Percentiles rank a stretch among this genome's conserved stretches.
Evolutionary conservation across 2,113 vertebrate species (phyloP).

Genomic region (Nesoenas mayeri): DNA sequence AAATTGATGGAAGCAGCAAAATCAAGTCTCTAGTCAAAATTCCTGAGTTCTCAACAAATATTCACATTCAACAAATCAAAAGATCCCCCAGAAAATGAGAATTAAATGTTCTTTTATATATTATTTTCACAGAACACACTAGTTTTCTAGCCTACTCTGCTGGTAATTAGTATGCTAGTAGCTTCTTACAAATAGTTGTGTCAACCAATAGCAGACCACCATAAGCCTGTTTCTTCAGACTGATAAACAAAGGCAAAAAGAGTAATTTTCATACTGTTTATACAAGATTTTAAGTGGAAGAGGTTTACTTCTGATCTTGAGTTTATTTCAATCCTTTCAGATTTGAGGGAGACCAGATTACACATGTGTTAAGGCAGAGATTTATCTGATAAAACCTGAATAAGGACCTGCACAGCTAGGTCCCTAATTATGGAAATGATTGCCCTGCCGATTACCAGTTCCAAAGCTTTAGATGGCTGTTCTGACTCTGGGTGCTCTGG

Average conservation of each 20-base stretch:
- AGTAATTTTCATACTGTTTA: not conserved
- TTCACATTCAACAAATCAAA: not conserved
- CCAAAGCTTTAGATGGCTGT: not conserved
- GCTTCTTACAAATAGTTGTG: not conserved
- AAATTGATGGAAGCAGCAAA: slow-evolving; percentile 1
- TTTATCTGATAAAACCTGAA: not conserved
- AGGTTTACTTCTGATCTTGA: not conserved
- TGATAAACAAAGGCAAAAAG: not conserved
- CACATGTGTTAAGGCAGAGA: not conserved
- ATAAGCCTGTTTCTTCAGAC: not conserved
- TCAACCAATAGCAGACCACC: not conserved
- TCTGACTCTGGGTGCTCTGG: not conserved
- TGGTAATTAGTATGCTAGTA: not conserved
- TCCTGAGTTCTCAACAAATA: not conserved
- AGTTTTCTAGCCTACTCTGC: not conserved
- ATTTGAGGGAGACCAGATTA: not conserved
- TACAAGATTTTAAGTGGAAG: not conserved
- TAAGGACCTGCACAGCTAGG: not conserved
- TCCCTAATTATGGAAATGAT: not conserved
- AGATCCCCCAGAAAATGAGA: not conserved
- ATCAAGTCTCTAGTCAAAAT: not conserved
- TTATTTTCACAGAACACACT: not conserved
- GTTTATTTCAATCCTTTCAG: not conserved
- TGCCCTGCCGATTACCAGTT: not conserved
- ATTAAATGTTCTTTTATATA: not conserved